phyloP scores from a whole-genome alignment of 2,113 vertebrate genomes.

The Lagopus leucura region DNA sequence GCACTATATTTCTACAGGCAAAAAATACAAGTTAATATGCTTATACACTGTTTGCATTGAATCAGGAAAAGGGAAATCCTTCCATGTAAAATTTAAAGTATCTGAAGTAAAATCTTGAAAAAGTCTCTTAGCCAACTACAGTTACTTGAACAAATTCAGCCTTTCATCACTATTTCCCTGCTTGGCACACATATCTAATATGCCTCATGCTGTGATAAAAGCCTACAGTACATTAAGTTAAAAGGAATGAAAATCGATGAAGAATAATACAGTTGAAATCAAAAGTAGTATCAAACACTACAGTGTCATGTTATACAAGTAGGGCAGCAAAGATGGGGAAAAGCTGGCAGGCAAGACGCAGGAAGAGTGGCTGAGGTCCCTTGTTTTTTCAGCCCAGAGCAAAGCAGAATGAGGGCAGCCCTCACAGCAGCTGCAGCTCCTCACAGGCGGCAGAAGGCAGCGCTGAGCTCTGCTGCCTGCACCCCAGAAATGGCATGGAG shows the following conservation, averaged over 20 bases:
- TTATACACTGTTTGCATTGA: neutral
- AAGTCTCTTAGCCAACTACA: neutral
- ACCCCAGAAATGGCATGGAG: neutral
- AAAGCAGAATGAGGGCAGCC: neutral
- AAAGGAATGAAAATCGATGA: neutral
- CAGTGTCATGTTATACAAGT: neutral
- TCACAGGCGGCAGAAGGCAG: neutral
- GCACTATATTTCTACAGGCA: neutral
- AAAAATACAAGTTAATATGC: neutral
- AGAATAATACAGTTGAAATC: neutral
- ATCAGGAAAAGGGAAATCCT: neutral
- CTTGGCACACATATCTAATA: neutral
- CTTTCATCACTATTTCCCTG: neutral
- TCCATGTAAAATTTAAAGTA: neutral
- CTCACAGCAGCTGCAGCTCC: neutral
- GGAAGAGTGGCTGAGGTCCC: neutral
- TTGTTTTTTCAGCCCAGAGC: neutral
- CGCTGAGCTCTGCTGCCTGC: neutral
- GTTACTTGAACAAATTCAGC: neutral
- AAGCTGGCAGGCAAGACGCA: neutral
- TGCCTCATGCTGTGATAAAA: neutral
- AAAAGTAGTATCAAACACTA: neutral
- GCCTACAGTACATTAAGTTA: neutral
- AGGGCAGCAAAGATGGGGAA: neutral
- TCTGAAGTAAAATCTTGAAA: neutral